phyloP scores from a whole-genome alignment of 1,140 invertebrate genomes.

The Homalodisca vitripennis region DNA sequence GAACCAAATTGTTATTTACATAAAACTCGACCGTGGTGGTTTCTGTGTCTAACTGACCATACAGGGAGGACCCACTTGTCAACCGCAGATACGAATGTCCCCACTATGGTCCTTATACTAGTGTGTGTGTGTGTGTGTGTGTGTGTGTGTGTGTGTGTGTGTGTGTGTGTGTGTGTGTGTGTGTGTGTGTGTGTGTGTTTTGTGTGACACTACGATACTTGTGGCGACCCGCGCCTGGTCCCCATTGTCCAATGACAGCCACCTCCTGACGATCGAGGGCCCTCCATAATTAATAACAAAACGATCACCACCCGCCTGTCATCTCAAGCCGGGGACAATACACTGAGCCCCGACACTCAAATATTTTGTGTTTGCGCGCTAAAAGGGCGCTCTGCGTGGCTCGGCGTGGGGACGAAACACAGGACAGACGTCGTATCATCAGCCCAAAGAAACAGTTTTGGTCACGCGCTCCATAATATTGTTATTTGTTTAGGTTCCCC shows the following conservation, averaged over 20 bases:
- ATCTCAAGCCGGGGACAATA: neutral
- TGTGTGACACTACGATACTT: neutral
- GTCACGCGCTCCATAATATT: conserved; percentile 1
- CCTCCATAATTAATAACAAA: conserved; percentile 16
- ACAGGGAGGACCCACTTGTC: too few relatives aligned
- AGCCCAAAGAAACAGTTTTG: neutral
- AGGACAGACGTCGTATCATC: neutral
- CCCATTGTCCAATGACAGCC: conserved; percentile 8
- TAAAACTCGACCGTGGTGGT: too few relatives aligned
- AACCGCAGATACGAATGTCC: too few relatives aligned
- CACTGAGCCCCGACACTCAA: neutral
- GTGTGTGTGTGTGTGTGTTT: neutral
- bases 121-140: too few relatives aligned
- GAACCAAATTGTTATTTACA: too few relatives aligned
- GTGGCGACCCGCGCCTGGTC: neutral
- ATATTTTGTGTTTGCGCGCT: neutral
- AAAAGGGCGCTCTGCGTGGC: too few relatives aligned
- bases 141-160: neutral
- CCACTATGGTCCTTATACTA: too few relatives aligned
- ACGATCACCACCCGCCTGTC: conserved; percentile 8
- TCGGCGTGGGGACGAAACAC: neutral
- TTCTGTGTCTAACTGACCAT: too few relatives aligned
- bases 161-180: neutral
- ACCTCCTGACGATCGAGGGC: conserved; percentile 14
- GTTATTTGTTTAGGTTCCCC: conserved; percentile 5